Evolutionary conservation across 2,113 vertebrate species (phyloP).

Genomic region (Saccopteryx leptura): DNA sequence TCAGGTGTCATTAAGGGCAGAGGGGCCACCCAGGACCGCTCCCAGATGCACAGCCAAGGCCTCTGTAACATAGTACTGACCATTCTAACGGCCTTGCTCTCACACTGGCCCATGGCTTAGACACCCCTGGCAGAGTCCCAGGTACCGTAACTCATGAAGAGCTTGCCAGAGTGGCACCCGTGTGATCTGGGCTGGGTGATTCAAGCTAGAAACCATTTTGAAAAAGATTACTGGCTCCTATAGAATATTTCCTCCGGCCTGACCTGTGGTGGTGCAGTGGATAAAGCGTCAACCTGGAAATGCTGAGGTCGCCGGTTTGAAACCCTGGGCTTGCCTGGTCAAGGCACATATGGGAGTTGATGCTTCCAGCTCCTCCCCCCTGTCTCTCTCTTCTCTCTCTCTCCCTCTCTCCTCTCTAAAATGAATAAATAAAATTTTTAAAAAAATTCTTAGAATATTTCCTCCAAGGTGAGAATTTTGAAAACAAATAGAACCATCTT

Average conservation of each 20-base stretch:
- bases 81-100: fast-evolving
- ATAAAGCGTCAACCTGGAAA: too few relatives aligned
- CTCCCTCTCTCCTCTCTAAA: too few relatives aligned
- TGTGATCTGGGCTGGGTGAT: fast-evolving
- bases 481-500: neutral
- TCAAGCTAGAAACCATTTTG: neutral
- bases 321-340: too few relatives aligned
- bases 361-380: too few relatives aligned
- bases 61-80: neutral
- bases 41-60: neutral
- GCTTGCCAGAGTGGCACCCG: fast-evolving
- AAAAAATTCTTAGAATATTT: too few relatives aligned
- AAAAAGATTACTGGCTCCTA: neutral
- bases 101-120: neutral
- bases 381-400: too few relatives aligned
- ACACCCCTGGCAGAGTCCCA: fast-evolving
- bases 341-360: too few relatives aligned
- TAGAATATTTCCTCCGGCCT: too few relatives aligned
- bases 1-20: neutral
- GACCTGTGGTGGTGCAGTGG: too few relatives aligned
- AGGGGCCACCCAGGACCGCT: neutral
- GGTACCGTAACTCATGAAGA: too few relatives aligned
- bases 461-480: neutral
- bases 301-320: too few relatives aligned
- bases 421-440: too few relatives aligned